Evolutionary conservation across 2,888 invertebrate species (phyloP).

Genomic region (Bedellia somnulentella): DNA sequence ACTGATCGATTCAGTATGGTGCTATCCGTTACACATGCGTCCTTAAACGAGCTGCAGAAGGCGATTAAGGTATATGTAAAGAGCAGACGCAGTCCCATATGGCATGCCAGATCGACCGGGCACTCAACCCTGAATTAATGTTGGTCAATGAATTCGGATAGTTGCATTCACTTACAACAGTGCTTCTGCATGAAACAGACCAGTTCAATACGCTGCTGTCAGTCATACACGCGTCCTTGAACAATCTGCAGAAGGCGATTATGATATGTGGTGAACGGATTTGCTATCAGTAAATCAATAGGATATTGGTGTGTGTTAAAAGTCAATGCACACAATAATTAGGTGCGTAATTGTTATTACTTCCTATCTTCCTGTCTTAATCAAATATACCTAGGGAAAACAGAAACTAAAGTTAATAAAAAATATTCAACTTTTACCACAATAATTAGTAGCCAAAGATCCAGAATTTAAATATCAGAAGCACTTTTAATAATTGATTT

Average conservation of each 20-base stretch:
- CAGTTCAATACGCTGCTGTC: constrained; percentile 77
- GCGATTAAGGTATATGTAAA: constrained; percentile 86
- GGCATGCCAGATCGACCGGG: too few species aligned
- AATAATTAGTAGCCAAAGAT: neutral
- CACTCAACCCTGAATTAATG: too few species aligned
- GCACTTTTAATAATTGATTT: too few species aligned
- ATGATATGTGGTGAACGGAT: too few species aligned
- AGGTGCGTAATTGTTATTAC: too few species aligned
- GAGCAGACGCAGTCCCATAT: too few species aligned
- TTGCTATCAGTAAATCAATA: too few species aligned
- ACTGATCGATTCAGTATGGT: constrained; percentile 82
- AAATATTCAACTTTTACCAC: neutral
- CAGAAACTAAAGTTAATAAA: neutral
- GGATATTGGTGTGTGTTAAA: too few species aligned
- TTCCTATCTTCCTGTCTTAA: too few species aligned
- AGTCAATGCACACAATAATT: too few species aligned
- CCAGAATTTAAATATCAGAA: too few species aligned
- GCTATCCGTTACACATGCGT: constrained; percentile 69
- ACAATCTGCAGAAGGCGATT: constrained; percentile 82
- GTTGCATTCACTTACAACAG: constrained; percentile 80
- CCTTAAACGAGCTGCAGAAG: constrained; percentile 77
- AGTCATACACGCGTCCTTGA: constrained; percentile 72
- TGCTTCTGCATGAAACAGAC: constrained; percentile 84
- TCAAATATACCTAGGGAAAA: neutral
- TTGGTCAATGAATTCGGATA: too few species aligned